These are phyloP conservation scores for Zelleria hepariella DNA, from an alignment of 2,888 invertebrate genomes.

Conservation along the genomic window DNA sequence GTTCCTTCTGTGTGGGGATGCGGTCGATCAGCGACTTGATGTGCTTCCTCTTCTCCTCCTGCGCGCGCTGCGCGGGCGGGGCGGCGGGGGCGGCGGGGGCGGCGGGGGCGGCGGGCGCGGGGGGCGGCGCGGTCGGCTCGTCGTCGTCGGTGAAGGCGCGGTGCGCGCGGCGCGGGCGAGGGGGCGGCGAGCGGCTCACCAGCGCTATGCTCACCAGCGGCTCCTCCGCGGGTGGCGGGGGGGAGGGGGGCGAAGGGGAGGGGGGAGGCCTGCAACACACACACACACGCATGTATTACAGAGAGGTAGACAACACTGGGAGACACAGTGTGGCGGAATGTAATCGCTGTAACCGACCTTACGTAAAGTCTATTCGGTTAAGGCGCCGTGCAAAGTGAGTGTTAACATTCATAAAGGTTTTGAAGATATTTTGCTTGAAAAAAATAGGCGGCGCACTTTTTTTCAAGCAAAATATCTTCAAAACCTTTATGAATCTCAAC, in stretches of 20 bases:
- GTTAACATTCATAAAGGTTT: too few relatives aligned
- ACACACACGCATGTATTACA: too few relatives aligned
- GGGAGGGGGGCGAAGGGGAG: neutral
- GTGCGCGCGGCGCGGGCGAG: slow-evolving; percentile 29
- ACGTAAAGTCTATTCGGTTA: neutral
- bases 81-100: neutral
- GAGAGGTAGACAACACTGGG: too few relatives aligned
- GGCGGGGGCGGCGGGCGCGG: slow-evolving; percentile 3
- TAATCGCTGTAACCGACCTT: too few relatives aligned
- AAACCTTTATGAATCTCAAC: too few relatives aligned
- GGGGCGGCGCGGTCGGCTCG: slow-evolving; percentile 19
- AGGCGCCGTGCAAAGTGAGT: neutral
- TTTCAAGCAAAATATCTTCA: too few relatives aligned
- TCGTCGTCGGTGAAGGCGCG: slow-evolving; percentile 41
- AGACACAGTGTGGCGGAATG: too few relatives aligned
- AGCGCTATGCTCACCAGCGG: slow-evolving; percentile 4
- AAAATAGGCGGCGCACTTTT: too few relatives aligned
- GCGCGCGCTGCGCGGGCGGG: slow-evolving; percentile 24
- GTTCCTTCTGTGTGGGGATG: slow-evolving; percentile 98
- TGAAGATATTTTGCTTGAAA: too few relatives aligned
- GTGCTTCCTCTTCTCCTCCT: slow-evolving; percentile 96
- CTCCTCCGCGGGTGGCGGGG: slow-evolving; percentile 6
- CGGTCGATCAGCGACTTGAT: slow-evolving; percentile 98
- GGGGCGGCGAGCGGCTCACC: slow-evolving; percentile 19
- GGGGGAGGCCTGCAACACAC: too few relatives aligned